phyloP scores from a whole-genome alignment of 1,140 invertebrate genomes.

The Manduca sexta region DNA sequence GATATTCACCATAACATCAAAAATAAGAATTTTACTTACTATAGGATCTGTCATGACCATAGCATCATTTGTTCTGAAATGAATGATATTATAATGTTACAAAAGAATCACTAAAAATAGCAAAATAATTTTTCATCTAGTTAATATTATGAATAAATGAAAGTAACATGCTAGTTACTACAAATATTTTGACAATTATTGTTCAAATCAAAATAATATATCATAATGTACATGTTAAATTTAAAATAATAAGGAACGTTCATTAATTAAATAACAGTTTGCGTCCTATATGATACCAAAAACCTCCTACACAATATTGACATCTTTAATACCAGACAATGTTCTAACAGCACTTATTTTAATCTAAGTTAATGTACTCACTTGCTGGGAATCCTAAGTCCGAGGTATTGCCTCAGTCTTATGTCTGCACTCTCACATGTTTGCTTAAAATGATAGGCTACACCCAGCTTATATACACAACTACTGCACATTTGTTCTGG shows the following conservation, averaged over 20 bases:
- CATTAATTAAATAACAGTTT: too few species aligned
- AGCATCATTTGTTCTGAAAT: constrained; percentile 50
- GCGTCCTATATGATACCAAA: too few species aligned
- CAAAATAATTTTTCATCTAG: too few species aligned
- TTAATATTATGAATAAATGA: too few species aligned
- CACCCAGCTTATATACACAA: constrained; percentile 77
- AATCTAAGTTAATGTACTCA: constrained; percentile 18
- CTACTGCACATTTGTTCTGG: constrained; percentile 79
- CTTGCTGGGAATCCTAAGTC: constrained; percentile 49
- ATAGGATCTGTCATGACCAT: constrained; percentile 62
- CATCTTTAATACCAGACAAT: not conserved
- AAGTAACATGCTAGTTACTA: too few species aligned
- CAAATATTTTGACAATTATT: too few species aligned
- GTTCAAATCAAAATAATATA: too few species aligned
- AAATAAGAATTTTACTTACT: constrained; percentile 32
- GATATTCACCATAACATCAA: too few species aligned
- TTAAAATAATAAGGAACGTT: too few species aligned
- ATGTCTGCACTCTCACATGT: constrained; percentile 78
- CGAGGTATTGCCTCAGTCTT: constrained; percentile 76
- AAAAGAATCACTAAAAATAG: too few species aligned
- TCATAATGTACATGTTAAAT: too few species aligned
- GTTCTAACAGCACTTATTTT: not conserved
- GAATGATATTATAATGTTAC: not conserved
- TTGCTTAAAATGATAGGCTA: constrained; percentile 80
- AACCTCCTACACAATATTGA: too few species aligned